Evolutionary conservation across 2,888 invertebrate species (phyloP), one percentile per base, ranked within the genome.

Genomic region (Nycteola revayana): DNA sequence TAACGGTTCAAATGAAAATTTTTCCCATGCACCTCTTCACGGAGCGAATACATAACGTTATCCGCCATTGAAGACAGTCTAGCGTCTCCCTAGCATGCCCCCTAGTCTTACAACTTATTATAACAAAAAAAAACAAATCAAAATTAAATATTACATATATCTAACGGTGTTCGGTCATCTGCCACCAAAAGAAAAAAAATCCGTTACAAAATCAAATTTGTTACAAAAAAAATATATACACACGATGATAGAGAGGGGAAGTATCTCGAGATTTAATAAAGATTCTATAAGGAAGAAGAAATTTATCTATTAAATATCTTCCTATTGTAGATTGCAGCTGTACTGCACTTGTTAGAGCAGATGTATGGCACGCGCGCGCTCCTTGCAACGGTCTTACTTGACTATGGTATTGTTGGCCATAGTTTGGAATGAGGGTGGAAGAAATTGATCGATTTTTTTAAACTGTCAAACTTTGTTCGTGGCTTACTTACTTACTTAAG

Each of bases 281-380:
- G n/a, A n/a, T n/a, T n/a, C n/a, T n/a, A 25, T 8, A 25, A 30
- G 47, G 43, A 46, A 32, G 46, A 27, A 9, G 17, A 22, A 28
- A 27, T 9, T 20, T 20, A 10, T 9, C 10, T 20, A 28, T 18
- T 11, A 17, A 9, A 26, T 49, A 39, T 40, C 24, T 29, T 33
- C 38, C 43, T 42, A 47, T 51, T 43, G 43, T 28, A 22, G 10
- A 27, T 9, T 36, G 54, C 56, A 56, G 57, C 56, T 57, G 58
- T 42, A 5, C 22, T 56, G 42, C 57, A 57, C 56, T 55, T 55
- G 55, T 35, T 25, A 1, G 4, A 23, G 51, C 51, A 54, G 58
- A 54, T 57, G 45, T 31, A 34, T 33, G 40, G 57, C 55, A 55
- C 58, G 57, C 48, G 57, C 41, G 25, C 34, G 25, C 14, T 14